Conservation (phyloP, 2,113 vertebrate species). For the Collichthys lucidus region DNA sequence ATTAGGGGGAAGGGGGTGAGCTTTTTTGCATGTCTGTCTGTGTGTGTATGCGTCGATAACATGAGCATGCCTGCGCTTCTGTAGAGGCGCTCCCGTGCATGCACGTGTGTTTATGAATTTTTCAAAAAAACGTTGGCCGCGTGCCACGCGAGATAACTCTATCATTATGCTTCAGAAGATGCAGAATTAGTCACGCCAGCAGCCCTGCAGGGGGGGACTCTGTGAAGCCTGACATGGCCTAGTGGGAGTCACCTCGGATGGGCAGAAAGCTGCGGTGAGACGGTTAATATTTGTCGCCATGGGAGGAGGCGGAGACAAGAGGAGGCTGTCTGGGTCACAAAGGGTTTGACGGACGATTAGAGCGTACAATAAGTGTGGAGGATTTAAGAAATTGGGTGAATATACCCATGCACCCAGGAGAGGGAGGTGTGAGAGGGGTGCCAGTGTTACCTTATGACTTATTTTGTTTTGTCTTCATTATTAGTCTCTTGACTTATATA, state of each 20-base stretch:
- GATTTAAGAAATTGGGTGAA: not conserved
- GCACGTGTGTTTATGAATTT: slow-evolving; percentile 42
- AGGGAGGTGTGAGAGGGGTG: not conserved
- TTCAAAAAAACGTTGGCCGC: slow-evolving; percentile 33
- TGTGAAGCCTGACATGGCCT: slow-evolving; percentile 41
- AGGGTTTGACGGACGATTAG: not conserved
- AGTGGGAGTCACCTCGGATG: slow-evolving; percentile 27
- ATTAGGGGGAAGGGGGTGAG: slow-evolving; percentile 19
- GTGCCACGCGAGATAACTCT: slow-evolving; percentile 65
- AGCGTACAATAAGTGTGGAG: not conserved
- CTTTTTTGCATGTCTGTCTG: slow-evolving; percentile 14
- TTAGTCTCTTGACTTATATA: not conserved
- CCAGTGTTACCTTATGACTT: not conserved
- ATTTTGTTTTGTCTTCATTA: not conserved
- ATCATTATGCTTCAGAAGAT: slow-evolving; percentile 66
- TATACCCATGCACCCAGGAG: not conserved
- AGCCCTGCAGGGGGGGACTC: slow-evolving; percentile 33
- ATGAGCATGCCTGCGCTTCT: slow-evolving; percentile 20
- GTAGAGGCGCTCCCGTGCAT: not conserved
- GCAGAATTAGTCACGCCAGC: slow-evolving; percentile 73
- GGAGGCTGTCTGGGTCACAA: not conserved
- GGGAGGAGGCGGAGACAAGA: not conserved
- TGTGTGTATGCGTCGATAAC: slow-evolving; percentile 26
- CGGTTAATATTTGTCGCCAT: slow-evolving; percentile 38
- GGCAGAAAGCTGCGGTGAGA: slow-evolving; percentile 24